Percentiles rank a stretch among this genome's conserved stretches.
phyloP scores from a whole-genome alignment of 2,797 vertebrate species.

The Acrossocheilus wenchowensis region DNA sequence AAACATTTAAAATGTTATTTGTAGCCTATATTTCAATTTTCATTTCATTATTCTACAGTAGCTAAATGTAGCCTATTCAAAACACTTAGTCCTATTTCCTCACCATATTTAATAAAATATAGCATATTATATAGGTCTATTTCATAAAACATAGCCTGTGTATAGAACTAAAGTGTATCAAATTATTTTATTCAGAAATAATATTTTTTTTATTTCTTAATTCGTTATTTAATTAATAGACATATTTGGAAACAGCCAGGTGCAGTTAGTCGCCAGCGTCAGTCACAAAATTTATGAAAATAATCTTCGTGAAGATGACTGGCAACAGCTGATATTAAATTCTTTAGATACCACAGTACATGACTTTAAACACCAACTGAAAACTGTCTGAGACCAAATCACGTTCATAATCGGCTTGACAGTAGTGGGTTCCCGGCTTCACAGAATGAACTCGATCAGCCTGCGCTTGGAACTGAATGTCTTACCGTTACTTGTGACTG shows the following conservation, averaged over 20 bases:
- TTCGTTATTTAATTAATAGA: too few relatives aligned
- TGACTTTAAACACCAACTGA: neutral
- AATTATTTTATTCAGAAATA: neutral
- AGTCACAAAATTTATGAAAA: neutral
- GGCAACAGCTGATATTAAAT: neutral
- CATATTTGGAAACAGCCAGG: neutral
- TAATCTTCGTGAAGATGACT: too few relatives aligned
- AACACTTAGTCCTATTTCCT: neutral
- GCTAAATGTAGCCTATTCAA: neutral
- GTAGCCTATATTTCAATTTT: neutral
- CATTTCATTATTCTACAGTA: neutral
- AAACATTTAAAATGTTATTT: neutral
- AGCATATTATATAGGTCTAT: too few relatives aligned
- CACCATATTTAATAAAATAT: neutral
- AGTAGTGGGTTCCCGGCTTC: neutral
- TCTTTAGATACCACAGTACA: neutral
- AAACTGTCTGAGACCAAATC: neutral
- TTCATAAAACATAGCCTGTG: neutral
- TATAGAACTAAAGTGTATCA: neutral
- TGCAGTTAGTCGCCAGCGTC: neutral
- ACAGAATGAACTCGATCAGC: neutral
- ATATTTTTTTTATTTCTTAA: too few relatives aligned
- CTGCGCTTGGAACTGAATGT: neutral
- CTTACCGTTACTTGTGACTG: neutral
- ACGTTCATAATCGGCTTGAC: neutral